These are phyloP conservation scores for Melanchra persicariae DNA, from an alignment of 2,888 invertebrate species.

Conservation along the genomic window DNA sequence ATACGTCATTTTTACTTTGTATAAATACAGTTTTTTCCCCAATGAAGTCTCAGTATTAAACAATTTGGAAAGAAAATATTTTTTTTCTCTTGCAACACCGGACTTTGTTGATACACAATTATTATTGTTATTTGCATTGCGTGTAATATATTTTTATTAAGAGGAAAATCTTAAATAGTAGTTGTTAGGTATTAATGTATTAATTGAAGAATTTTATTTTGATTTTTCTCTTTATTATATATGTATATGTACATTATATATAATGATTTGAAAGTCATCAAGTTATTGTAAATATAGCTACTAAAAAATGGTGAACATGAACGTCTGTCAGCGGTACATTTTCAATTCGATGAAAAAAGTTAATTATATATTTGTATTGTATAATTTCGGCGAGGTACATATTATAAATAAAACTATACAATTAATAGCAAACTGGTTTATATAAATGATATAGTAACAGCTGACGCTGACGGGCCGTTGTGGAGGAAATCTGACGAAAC, in stretches of 20 bases:
- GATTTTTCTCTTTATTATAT: constrained; percentile 90
- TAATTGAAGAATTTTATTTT: constrained; percentile 90
- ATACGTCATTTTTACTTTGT: constrained; percentile 78
- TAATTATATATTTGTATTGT: constrained; percentile 89
- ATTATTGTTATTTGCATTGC: constrained; percentile 88
- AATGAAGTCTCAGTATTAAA: constrained; percentile 86
- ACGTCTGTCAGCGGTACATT: constrained; percentile 83
- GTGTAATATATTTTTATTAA: constrained; percentile 90
- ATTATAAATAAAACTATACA: constrained; percentile 75
- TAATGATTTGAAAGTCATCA: constrained; percentile 87
- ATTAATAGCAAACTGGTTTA: constrained; percentile 80
- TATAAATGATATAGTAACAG: constrained; percentile 74
- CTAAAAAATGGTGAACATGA: constrained; percentile 78
- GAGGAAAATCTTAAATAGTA: constrained; percentile 90
- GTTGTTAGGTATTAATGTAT: constrained; percentile 90
- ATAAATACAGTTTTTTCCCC: constrained; percentile 72
- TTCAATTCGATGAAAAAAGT: constrained; percentile 76
- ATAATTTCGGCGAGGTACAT: constrained; percentile 83
- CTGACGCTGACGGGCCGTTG: constrained; percentile 81
- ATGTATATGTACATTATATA: constrained; percentile 89
- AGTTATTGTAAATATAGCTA: constrained; percentile 89
- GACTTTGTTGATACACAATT: constrained; percentile 82
- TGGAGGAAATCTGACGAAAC: constrained; percentile 76
- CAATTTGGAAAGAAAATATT: constrained; percentile 63
- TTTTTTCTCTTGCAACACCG: constrained; percentile 76